Percentiles rank a stretch among this genome's conserved stretches.
These are phyloP conservation scores for Dicaeum eximium DNA, from an alignment of 2,113 vertebrate species.

Conservation along the genomic window DNA sequence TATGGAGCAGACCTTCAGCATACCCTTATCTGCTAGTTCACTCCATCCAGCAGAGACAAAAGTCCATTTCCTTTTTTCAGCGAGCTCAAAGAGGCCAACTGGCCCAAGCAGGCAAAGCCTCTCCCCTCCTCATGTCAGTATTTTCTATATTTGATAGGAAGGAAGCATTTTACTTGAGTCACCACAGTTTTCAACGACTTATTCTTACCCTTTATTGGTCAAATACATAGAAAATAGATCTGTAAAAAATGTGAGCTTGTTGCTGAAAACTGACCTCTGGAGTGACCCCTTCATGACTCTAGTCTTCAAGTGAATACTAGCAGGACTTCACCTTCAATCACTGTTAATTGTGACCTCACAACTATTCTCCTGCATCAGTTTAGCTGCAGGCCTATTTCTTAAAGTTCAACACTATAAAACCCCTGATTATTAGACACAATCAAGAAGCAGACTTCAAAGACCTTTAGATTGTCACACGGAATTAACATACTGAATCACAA, in stretches of 20 bases:
- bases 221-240: not conserved
- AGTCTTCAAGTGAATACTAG: slow-evolving; percentile 31
- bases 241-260: not conserved
- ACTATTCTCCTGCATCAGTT: slow-evolving; percentile 51
- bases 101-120: not conserved
- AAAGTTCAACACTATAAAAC: slow-evolving; percentile 62
- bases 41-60: not conserved
- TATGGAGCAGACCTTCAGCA: not conserved
- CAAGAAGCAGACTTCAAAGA: slow-evolving; percentile 75
- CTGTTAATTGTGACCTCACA: slow-evolving; percentile 58
- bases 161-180: not conserved
- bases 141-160: not conserved
- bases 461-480: slow-evolving; percentile 58
- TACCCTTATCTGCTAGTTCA: not conserved
- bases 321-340: slow-evolving; percentile 40
- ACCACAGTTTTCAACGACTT: not conserved
- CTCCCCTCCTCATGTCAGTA: not conserved
- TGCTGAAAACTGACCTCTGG: not conserved
- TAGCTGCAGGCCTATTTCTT: slow-evolving; percentile 57
- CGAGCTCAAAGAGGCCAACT: not conserved
- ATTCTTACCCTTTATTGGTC: not conserved
- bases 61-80: not conserved
- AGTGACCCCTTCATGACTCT: slow-evolving; percentile 17
- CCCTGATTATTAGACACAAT: slow-evolving; percentile 62
- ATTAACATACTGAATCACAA: slow-evolving; percentile 70